These are phyloP conservation scores for Trogon melanurus DNA, from an alignment of 2,113 vertebrate genomes.

Conservation along the genomic window DNA sequence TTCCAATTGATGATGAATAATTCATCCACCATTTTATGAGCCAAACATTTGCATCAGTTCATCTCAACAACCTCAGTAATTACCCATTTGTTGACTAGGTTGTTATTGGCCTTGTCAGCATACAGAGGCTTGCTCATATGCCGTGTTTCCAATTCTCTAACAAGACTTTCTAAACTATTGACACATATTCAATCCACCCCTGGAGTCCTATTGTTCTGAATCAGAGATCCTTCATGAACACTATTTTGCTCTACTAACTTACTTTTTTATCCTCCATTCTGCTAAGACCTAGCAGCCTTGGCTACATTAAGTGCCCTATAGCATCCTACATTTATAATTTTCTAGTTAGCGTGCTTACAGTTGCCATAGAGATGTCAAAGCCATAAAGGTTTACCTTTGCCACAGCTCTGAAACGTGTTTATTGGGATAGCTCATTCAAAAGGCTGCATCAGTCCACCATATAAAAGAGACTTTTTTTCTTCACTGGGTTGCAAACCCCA, in stretches of 20 bases:
- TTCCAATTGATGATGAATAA: not conserved
- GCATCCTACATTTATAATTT: not conserved
- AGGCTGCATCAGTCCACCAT: not conserved
- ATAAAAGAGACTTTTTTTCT: not conserved
- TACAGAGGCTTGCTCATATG: not conserved
- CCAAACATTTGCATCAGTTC: not conserved
- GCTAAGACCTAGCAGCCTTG: not conserved
- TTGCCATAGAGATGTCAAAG: conserved; percentile 15
- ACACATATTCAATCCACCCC: not conserved
- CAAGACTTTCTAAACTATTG: not conserved
- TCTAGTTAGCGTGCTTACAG: not conserved
- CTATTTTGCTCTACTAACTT: not conserved
- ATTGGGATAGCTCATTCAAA: not conserved
- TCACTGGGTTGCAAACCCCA: not conserved
- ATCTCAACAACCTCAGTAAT: not conserved
- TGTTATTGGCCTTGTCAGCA: not conserved
- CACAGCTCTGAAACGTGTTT: not conserved
- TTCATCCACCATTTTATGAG: not conserved
- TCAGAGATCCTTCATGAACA: not conserved
- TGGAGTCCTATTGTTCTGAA: not conserved
- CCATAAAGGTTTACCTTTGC: not conserved
- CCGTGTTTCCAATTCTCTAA: not conserved
- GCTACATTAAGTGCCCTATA: not conserved
- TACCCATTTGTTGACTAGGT: not conserved
- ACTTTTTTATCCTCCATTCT: not conserved